Conservation (phyloP, 2,888 invertebrate species). For the Dusona sp. region DNA sequence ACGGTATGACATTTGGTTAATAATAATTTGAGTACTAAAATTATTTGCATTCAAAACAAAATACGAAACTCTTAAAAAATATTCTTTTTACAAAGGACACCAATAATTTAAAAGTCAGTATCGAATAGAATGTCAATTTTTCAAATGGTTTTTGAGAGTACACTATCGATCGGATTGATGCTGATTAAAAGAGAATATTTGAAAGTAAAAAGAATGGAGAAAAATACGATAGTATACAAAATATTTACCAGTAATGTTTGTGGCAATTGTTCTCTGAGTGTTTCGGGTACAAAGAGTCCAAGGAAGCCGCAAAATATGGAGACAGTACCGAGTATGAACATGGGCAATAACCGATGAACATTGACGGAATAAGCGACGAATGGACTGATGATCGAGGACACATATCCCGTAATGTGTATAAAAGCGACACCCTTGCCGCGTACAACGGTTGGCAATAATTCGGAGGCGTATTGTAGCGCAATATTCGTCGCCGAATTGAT, state of each 20-base stretch:
- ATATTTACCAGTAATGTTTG: constrained; percentile 87
- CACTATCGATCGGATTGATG: no score
- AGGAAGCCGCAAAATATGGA: constrained; percentile 90
- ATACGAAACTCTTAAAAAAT: no score
- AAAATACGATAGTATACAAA: neutral
- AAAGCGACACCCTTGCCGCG: constrained; percentile 93
- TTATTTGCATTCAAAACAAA: no score
- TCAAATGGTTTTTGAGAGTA: no score
- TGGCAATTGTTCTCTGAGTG: constrained; percentile 92
- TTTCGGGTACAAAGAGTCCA: constrained; percentile 92
- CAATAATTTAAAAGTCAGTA: no score
- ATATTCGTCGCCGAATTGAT: constrained; percentile 95
- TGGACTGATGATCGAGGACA: constrained; percentile 91
- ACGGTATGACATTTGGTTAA: no score
- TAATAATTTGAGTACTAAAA: no score
- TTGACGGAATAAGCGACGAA: constrained; percentile 92
- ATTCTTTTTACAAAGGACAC: no score
- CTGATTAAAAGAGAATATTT: neutral
- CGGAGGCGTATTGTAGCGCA: constrained; percentile 94
- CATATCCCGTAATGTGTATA: constrained; percentile 95
- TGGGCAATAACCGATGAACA: constrained; percentile 89
- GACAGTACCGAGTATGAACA: constrained; percentile 90
- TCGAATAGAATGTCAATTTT: no score
- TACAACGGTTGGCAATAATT: constrained; percentile 93
- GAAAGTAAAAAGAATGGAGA: neutral